phyloP scores from a whole-genome alignment of 2,113 vertebrate genomes.

The Nestor notabilis region DNA sequence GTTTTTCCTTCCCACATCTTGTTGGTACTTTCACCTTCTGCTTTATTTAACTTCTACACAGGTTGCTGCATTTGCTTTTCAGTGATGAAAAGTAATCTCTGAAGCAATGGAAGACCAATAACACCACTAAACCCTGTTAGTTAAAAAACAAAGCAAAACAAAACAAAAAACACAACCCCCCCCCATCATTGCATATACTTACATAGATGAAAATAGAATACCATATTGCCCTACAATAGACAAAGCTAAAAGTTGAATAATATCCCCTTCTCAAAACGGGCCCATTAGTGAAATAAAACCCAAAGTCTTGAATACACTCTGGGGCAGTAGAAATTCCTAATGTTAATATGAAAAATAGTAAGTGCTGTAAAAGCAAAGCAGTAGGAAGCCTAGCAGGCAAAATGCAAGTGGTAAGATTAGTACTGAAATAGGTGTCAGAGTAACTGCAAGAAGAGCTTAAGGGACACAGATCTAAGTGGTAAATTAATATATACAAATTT shows the following conservation, averaged over 20 bases:
- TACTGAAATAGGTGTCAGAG: background rate
- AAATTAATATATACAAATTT: slow-evolving; percentile 31
- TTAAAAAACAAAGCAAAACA: background rate
- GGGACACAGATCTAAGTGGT: background rate
- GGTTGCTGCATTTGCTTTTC: background rate
- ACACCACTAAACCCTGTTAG: background rate
- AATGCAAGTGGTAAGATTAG: background rate
- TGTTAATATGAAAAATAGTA: background rate
- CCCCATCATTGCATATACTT: background rate
- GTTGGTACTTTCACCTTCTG: background rate
- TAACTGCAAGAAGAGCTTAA: background rate
- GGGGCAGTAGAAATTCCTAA: background rate
- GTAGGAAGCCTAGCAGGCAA: background rate
- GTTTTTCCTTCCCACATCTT: background rate
- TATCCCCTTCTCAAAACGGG: background rate
- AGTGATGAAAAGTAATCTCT: background rate
- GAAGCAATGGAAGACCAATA: background rate
- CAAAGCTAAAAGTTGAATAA: background rate
- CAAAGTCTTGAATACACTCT: background rate
- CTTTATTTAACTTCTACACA: background rate
- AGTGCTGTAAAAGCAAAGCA: background rate
- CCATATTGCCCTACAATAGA: background rate
- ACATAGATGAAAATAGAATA: background rate
- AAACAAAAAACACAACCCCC: background rate
- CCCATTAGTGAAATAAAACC: background rate